Base-by-base conservation (phyloP, 2,797 vertebrate genomes). In the Pachyuromys duprasi region DNA sequence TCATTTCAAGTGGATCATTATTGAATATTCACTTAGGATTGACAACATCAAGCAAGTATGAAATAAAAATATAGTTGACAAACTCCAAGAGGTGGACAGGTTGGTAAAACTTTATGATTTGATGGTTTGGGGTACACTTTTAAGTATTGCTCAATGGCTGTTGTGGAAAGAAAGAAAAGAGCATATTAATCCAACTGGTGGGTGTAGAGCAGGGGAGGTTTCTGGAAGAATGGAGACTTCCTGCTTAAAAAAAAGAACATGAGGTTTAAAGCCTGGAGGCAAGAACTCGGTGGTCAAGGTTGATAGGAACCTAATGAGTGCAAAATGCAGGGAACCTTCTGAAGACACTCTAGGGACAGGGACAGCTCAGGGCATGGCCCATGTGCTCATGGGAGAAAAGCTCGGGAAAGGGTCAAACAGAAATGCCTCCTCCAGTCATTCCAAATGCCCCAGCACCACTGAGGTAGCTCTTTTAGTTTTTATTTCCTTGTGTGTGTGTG, bases 211-310 rank as follows among this genome's bases (percentile, higher is more conserved):
- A 1, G 1, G 39, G 57, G 49, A 88, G 65, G 65, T 33, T 18
- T 72, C 15, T 80, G 36, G 45, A 70, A 94, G 92, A 70, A 89
- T 31, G 18, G 75, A 91, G 31, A 33, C 70, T 90, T 95, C 53
- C 74, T 93, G 5, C 26, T 86, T 91, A 78, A 90, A 83, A 49
- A 89, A 75, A 63, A 90, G 93, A 96, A 96, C 62, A 92, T 62
- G 28, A 72, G 39, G 65, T 45, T 62, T 67, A 53, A 93, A 86
- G 80, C 28, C 53, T 18, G 1, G 69, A 78, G 93, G 67, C 62
- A 69, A 65, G 57, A 91, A 89, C 53, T n/a, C 0, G 28, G 2
- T 22, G 63, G 90, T 36, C 74, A 36, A 1, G 13, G 62, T 12
- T 81, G 31, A 49, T 6, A 26, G 55, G 74, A 39, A 75, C 31